phyloP scores from a whole-genome alignment of 2,797 vertebrate genomes.

The Coendou prehensilis region DNA sequence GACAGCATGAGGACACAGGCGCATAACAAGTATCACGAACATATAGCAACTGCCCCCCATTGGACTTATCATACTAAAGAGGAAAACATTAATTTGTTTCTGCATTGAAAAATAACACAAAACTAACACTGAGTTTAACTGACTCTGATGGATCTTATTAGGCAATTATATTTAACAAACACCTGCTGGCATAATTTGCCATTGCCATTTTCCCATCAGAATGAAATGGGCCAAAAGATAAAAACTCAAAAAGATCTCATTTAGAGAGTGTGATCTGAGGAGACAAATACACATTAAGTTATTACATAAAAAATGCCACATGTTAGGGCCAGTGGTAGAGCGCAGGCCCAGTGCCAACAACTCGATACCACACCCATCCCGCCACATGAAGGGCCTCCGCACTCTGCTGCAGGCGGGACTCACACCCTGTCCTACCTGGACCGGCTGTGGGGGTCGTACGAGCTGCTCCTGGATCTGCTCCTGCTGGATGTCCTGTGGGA shows the following conservation, averaged over 20 bases:
- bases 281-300: slow-evolving; percentile 13
- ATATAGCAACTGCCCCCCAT: slow-evolving; percentile 1
- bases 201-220: slow-evolving; percentile 29
- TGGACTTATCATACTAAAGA: slow-evolving; percentile 47
- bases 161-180: slow-evolving; percentile 54
- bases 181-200: slow-evolving; percentile 25
- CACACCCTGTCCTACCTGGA: slow-evolving; percentile 91
- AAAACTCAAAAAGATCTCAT: slow-evolving; percentile 47
- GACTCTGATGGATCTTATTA: slow-evolving; percentile 25
- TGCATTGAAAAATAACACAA: slow-evolving; percentile 69
- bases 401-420: background rate
- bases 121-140: slow-evolving; percentile 6
- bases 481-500: slow-evolving; percentile 93
- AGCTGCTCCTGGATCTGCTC: slow-evolving; percentile 95
- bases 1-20: background rate
- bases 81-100: slow-evolving; percentile 73
- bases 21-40: background rate
- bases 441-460: slow-evolving; percentile 91
- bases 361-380: background rate
- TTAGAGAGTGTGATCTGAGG: background rate
- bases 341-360: background rate
- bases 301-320: background rate
- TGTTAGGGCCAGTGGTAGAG: background rate
- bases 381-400: background rate
- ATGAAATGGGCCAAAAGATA: background rate